These are phyloP conservation scores for Pseudomyrmex sp. DNA, from an alignment of 1,140 invertebrate species.

Conservation along the genomic window DNA sequence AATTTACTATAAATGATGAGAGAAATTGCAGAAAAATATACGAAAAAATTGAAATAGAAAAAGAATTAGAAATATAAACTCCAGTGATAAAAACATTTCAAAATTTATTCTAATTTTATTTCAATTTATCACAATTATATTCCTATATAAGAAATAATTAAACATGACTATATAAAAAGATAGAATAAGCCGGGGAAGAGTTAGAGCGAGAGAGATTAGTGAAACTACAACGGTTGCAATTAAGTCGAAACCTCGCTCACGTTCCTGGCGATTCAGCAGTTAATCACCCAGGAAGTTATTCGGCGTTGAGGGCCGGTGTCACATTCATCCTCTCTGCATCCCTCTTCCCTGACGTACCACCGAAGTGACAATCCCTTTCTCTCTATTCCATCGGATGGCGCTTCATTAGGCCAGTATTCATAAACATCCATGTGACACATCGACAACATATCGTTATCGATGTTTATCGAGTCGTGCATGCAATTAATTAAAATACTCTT, in stretches of 20 bases:
- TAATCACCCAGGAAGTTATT: slow-evolving; percentile 72
- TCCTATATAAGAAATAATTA: slow-evolving; percentile 20
- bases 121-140: slow-evolving; percentile 2
- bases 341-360: not conserved
- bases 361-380: not conserved
- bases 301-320: slow-evolving; percentile 60
- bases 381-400: not conserved
- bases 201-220: not conserved
- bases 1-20: not conserved
- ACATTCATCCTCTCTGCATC: slow-evolving; percentile 50
- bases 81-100: not conserved
- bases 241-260: slow-evolving; percentile 67
- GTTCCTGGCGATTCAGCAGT: slow-evolving; percentile 70
- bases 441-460: slow-evolving; percentile 46
- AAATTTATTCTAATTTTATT: not conserved
- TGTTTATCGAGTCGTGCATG: slow-evolving; percentile 25
- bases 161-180: slow-evolving; percentile 21
- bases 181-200: not conserved
- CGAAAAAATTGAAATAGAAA: not conserved
- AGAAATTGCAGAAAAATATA: not conserved
- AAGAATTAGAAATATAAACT: not conserved
- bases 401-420: slow-evolving; percentile 70
- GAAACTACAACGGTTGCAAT: slow-evolving; percentile 55
- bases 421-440: slow-evolving; percentile 55
- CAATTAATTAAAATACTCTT: slow-evolving; percentile 44